These are phyloP conservation scores for Carassius auratus DNA, from an alignment of 2,113 vertebrate species.

Conservation along the genomic window DNA sequence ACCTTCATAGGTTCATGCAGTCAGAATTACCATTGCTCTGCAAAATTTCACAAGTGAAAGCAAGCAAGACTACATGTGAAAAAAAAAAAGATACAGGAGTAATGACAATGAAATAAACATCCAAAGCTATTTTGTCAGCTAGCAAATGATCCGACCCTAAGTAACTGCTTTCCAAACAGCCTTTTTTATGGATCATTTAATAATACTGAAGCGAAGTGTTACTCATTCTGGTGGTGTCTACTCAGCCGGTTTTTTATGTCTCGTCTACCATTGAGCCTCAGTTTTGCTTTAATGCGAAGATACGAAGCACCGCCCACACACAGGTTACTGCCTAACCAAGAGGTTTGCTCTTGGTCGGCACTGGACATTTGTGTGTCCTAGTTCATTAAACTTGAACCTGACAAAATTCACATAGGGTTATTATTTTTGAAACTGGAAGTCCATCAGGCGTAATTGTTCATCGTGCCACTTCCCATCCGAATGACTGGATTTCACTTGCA, in stretches of 20 bases:
- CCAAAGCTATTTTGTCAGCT: neutral
- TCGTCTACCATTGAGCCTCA: neutral
- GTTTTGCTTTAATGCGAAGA: neutral
- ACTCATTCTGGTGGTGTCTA: neutral
- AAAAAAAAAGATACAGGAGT: neutral
- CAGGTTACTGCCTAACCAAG: neutral
- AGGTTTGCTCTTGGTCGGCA: neutral
- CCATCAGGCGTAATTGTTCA: neutral
- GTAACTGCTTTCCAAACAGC: neutral
- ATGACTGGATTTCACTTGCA: neutral
- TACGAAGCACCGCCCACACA: neutral
- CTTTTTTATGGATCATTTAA: neutral
- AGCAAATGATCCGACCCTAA: neutral
- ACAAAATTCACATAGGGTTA: neutral
- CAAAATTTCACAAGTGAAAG: neutral
- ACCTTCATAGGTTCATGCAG: neutral
- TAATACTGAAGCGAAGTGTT: conserved; percentile 9
- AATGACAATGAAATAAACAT: conserved; percentile 4
- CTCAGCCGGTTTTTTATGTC: neutral
- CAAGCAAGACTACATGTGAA: neutral
- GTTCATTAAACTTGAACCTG: neutral
- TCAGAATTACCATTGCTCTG: neutral
- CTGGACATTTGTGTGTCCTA: neutral
- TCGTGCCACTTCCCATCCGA: neutral
- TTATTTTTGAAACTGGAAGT: neutral